Base-by-base conservation (phyloP, 2,113 vertebrate genomes). In the Oreochromis aureus region DNA sequence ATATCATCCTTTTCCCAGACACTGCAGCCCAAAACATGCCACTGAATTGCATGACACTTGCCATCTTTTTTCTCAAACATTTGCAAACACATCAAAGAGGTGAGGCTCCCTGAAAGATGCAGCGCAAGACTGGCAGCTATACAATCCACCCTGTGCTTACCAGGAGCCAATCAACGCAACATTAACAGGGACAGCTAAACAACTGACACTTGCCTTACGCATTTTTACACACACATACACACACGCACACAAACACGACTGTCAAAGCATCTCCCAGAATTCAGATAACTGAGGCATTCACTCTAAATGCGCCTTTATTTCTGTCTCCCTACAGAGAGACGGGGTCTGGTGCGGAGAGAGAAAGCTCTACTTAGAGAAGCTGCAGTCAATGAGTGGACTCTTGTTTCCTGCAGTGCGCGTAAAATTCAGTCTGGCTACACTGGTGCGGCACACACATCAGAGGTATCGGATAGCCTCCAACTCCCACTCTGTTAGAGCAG, bases 351-450 rank as follows among this genome's bases (percentile, higher is more conserved):
- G 53, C 36, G 32, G 51, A 81, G 39, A 63, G 22, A 54, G 78
- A 71, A 27, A 32, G 44, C 89, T 78, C 71, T 39, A 88, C 87
- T 89, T 82, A 46, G 24, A 86, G 80, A 79, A 79, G 87, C 90
- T 92, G 94, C 92, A 91, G 92, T 92, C 91, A 83, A 73, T 89
- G 92, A 93, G 82, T 89, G 94, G 91, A 95, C 89, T 94, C 90
- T 84, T 56, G 88, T 89, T 94, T 90, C 93, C 93, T 94, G 94
- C 94, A 94, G 92, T 93, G 93, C 90, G 93, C 91, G 93, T 91
- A 92, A 89, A 94, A 94, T 83, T 53, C 84, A 86, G 90, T 53
- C 89, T 82, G 91, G 88, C 84, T 79, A 89, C 89, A 87, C 85
- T 61, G 85, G 92, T 86, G 91, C 89, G 83, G 88, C 88, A 69